Percentiles rank a stretch among this genome's conserved stretches.
phyloP scores from a whole-genome alignment of 2,888 invertebrate species.

The Zelleria hepariella region DNA sequence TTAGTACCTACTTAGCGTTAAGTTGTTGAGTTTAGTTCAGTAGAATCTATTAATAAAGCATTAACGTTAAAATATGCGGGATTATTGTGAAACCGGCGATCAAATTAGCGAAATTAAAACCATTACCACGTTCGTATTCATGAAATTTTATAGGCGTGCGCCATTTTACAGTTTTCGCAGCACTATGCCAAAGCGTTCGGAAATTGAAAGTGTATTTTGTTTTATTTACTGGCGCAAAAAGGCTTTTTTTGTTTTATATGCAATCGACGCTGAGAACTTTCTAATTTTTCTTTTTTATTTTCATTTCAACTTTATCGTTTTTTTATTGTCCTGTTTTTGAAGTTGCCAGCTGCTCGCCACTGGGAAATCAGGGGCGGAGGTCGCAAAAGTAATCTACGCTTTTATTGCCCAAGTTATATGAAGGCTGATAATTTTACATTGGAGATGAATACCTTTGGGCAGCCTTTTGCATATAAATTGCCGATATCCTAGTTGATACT shows the following conservation, averaged over 20 bases:
- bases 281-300: background rate
- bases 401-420: background rate
- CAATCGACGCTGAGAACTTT: background rate
- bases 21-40: too few relatives aligned
- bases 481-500: background rate
- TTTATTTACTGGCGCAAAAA: background rate
- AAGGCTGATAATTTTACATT: background rate
- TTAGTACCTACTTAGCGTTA: too few relatives aligned
- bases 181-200: background rate
- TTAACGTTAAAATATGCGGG: background rate
- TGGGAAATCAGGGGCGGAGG: constrained; percentile 61
- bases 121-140: background rate
- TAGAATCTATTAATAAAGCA: background rate
- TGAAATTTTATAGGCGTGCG: background rate
- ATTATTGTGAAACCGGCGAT: background rate
- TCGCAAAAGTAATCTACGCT: constrained; percentile 24
- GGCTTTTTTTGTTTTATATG: background rate
- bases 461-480: background rate
- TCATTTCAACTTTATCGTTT: background rate
- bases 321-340: background rate
- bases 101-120: background rate
- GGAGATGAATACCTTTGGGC: background rate
- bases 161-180: background rate
- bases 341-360: constrained; percentile 24
- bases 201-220: background rate